These are phyloP conservation scores for Drusus annulatus DNA, from an alignment of 1,140 invertebrate species.

Conservation along the genomic window DNA sequence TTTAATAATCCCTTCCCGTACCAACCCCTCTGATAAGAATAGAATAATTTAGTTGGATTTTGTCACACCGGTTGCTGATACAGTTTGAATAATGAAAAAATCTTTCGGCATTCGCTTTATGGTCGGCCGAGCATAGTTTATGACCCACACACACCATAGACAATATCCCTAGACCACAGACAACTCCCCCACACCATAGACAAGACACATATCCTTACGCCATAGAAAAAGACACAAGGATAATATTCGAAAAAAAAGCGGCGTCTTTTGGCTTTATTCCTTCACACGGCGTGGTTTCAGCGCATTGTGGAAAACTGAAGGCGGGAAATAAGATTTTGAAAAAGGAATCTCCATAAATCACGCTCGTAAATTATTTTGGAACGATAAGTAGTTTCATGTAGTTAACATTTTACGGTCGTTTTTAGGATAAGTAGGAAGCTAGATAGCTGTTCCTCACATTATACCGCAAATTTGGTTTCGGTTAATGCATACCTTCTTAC, in stretches of 20 bases:
- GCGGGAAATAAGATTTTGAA: slow-evolving; percentile 22
- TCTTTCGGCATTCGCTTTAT: slow-evolving; percentile 14
- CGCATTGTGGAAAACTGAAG: slow-evolving; percentile 1
- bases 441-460: no score
- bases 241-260: not conserved
- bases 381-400: no score
- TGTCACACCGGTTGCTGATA: not conserved
- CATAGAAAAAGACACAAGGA: no score
- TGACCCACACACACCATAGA: not conserved
- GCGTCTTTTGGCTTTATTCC: not conserved
- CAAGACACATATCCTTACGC: no score
- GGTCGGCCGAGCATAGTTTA: not conserved
- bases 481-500: no score
- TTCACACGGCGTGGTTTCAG: not conserved
- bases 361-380: not conserved
- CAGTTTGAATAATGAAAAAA: slow-evolving; percentile 14
- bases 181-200: no score
- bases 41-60: not conserved
- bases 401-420: no score
- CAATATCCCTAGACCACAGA: not conserved
- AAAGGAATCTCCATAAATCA: slow-evolving; percentile 4
- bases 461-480: no score
- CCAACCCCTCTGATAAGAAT: no score
- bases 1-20: no score
- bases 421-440: no score